These are phyloP conservation scores for Nesidiocoris tenuis DNA, from an alignment of 2,888 invertebrate species.

Conservation along the genomic window DNA sequence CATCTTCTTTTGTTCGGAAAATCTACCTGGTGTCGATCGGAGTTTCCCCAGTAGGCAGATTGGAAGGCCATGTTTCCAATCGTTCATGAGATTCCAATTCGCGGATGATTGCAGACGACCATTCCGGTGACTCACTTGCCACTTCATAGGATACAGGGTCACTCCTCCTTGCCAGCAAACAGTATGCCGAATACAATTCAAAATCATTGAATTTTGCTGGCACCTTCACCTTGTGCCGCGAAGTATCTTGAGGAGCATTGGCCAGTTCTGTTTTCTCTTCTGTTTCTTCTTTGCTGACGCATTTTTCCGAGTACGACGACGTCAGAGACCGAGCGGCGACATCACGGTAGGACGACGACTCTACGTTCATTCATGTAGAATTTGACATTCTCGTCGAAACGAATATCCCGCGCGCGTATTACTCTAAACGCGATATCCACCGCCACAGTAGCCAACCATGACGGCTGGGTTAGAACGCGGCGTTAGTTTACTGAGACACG, in stretches of 20 bases:
- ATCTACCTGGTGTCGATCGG: slow-evolving; percentile 44
- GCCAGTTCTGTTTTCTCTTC: too few relatives aligned
- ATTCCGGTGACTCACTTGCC: slow-evolving; percentile 9
- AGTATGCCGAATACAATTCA: slow-evolving; percentile 44
- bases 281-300: too few relatives aligned
- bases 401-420: slow-evolving; percentile 33
- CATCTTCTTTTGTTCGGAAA: slow-evolving; percentile 44
- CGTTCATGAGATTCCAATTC: slow-evolving; percentile 44
- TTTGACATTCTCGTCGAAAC: slow-evolving; percentile 21
- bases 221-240: too few relatives aligned
- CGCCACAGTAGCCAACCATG: slow-evolving; percentile 44
- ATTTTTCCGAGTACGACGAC: too few relatives aligned
- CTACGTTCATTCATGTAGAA: too few relatives aligned
- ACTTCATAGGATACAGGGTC: slow-evolving; percentile 42
- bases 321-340: too few relatives aligned
- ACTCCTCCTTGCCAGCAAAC: slow-evolving; percentile 26
- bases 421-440: slow-evolving; percentile 36
- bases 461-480: slow-evolving; percentile 33
- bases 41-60: slow-evolving; percentile 28
- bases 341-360: too few relatives aligned
- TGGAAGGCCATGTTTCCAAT: slow-evolving; percentile 39
- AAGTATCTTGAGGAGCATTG: too few relatives aligned
- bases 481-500: slow-evolving; percentile 37
- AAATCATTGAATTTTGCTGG: slow-evolving; percentile 33
- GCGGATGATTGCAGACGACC: slow-evolving; percentile 35